phyloP scores from a whole-genome alignment of 2,888 invertebrate species.

The Cosmia trapezina region DNA sequence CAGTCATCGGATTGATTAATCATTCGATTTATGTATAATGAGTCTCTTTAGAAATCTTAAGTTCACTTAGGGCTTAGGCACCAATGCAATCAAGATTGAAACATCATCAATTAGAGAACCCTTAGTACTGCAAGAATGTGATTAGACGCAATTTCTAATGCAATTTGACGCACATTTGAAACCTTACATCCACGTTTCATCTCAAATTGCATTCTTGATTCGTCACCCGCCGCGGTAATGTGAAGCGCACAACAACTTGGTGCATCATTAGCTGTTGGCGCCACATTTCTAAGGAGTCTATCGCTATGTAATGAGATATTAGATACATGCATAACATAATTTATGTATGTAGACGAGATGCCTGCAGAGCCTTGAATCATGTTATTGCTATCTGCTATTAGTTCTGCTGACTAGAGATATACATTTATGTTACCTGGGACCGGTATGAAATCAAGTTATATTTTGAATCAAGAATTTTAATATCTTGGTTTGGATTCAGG shows the following conservation, averaged over 20 bases:
- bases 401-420: conserved; percentile 71
- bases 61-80: conserved; percentile 11
- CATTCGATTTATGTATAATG: conserved; percentile 10
- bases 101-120: conserved; percentile 12
- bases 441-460: conserved; percentile 56
- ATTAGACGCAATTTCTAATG: conserved; percentile 51
- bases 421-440: conserved; percentile 54
- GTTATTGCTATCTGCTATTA: conserved; percentile 78
- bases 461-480: conserved; percentile 41
- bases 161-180: conserved; percentile 57
- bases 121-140: conserved; percentile 26
- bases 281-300: conserved; percentile 68
- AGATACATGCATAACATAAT: conserved; percentile 70
- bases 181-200: conserved; percentile 46
- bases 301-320: conserved; percentile 79
- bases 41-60: conserved; percentile 17
- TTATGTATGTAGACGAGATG: conserved; percentile 74
- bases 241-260: conserved; percentile 55
- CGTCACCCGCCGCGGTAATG: conserved; percentile 61
- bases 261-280: conserved; percentile 68
- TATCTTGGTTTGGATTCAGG: background rate
- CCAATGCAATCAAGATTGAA: conserved; percentile 29
- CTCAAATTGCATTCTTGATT: conserved; percentile 67
- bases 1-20: conserved; percentile 10
- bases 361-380: conserved; percentile 79